These are phyloP conservation scores for Rachycentron canadum DNA, from an alignment of 2,797 vertebrate species.

Conservation along the genomic window DNA sequence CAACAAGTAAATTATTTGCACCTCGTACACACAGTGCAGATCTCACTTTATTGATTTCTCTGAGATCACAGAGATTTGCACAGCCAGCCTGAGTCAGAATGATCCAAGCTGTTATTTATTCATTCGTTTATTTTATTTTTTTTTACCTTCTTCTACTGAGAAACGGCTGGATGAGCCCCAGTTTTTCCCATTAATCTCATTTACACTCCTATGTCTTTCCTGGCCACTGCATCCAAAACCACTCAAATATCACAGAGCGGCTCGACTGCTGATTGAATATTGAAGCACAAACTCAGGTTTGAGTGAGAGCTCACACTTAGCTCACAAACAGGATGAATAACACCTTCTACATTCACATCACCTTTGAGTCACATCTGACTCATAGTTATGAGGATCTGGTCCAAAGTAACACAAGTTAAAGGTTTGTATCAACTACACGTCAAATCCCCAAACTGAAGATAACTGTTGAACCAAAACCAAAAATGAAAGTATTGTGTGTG, in stretches of 20 bases:
- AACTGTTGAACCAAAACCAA: too few relatives aligned
- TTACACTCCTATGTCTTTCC: slow-evolving; percentile 1
- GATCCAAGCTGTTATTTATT: slow-evolving; percentile 24
- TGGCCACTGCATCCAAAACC: neutral
- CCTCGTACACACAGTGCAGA: neutral
- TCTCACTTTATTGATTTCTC: slow-evolving; percentile 30
- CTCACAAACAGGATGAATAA: neutral
- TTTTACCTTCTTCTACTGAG: neutral
- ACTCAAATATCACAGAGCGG: neutral
- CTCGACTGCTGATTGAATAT: neutral
- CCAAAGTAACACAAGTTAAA: neutral
- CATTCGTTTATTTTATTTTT: neutral
- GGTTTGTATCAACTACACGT: neutral
- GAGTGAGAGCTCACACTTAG: neutral
- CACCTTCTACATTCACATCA: slow-evolving; percentile 2
- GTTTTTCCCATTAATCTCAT: slow-evolving; percentile 5
- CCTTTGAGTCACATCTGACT: neutral
- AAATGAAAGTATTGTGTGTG: too few relatives aligned
- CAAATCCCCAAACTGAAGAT: neutral
- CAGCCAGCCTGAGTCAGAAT: neutral
- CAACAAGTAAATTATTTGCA: slow-evolving; percentile 30
- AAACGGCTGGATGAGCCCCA: neutral
- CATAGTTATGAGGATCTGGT: neutral
- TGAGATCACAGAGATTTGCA: slow-evolving; percentile 25
- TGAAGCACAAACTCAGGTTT: neutral